Evolutionary conservation across 2,888 invertebrate genomes (phyloP), one percentile per base, ranked within the genome.

Genomic region (Acheta domesticus): DNA sequence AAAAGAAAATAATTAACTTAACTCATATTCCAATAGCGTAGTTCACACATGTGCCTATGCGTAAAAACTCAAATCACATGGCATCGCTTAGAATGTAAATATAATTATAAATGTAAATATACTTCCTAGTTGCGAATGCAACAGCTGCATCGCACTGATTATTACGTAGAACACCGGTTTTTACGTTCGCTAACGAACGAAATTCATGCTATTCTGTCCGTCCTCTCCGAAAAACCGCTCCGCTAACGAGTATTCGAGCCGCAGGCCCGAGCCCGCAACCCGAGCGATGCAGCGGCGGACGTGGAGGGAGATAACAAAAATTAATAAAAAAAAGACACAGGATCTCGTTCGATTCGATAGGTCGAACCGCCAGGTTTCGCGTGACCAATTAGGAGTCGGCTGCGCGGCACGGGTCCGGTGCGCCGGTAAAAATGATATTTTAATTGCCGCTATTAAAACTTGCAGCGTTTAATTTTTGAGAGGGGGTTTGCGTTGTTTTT

Each of bases 231-330:
- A 36, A 36, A 62, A 14, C 62, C 62, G 16, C 62, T 14, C 62
- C 62, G n/a, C 62, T 62, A 62, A 62, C 62, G 62, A 62, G 62
- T n/a, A 62, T 62, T n/a, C 62, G 62, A 62, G 62, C 62, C 62
- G 62, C 62, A 14, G 62, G 62, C n/a, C n/a, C 62, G 16, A 14
- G 62, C 16, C 62, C 62, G 62, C 62, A 62, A 62, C 62, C 14
- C n/a, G 62, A 62, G 62, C n/a, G 62, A 62, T 14, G 62, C 62
- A n/a, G 62, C 14, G 5, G 62, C 16, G 62, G 14, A 14, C 11
- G 62, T 2, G 62, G 62, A 19, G 62, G 16, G n/a, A 14, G 14
- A n/a, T 62, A 19, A n/a, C 62, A 62, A 62, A 62, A 62, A 62
- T 62, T 62, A 62, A 62, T 62, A 62, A 62, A 62, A 62, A 62